Percentiles rank a stretch among this genome's conserved stretches.
Evolutionary conservation across 1,140 invertebrate genomes (phyloP).

Genomic region (Euura saliciscinereae): DNA sequence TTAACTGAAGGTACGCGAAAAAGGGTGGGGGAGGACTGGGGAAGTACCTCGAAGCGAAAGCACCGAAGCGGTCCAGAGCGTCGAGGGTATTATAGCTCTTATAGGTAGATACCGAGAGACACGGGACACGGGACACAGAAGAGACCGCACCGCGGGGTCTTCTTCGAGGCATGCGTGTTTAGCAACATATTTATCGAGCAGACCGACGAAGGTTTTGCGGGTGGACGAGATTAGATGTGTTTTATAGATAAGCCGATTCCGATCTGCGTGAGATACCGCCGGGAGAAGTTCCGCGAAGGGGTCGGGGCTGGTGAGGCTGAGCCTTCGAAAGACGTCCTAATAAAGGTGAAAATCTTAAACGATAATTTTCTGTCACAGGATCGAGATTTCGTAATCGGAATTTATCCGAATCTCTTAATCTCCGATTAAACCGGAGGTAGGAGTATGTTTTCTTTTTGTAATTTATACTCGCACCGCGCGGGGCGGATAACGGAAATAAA

Average conservation of each 20-base stretch:
- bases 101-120: not conserved
- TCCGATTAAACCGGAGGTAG: too few relatives aligned
- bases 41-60: not conserved
- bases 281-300: not conserved
- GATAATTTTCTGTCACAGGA: too few relatives aligned
- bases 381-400: too few relatives aligned
- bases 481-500: too few relatives aligned
- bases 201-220: not conserved
- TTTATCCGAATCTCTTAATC: too few relatives aligned
- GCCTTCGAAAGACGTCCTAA: not conserved
- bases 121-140: not conserved
- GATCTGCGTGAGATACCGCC: conserved; percentile 6
- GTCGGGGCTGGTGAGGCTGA: not conserved
- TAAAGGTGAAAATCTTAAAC: not conserved
- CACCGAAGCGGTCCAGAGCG: conserved; percentile 1
- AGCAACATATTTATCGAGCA: conserved; percentile 7
- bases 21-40: not conserved
- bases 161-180: not conserved
- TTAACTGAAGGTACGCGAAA: not conserved
- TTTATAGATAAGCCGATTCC: conserved; percentile 5
- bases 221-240: conserved; percentile 2
- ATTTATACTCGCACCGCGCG: too few relatives aligned
- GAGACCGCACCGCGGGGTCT: not conserved
- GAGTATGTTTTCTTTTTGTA: too few relatives aligned
- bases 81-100: not conserved